A percentile compares a stretch with the other conserved stretches of the same genome.
Evolutionary conservation across 2,113 vertebrate species (phyloP).

Genomic region (Azemiops feae): DNA sequence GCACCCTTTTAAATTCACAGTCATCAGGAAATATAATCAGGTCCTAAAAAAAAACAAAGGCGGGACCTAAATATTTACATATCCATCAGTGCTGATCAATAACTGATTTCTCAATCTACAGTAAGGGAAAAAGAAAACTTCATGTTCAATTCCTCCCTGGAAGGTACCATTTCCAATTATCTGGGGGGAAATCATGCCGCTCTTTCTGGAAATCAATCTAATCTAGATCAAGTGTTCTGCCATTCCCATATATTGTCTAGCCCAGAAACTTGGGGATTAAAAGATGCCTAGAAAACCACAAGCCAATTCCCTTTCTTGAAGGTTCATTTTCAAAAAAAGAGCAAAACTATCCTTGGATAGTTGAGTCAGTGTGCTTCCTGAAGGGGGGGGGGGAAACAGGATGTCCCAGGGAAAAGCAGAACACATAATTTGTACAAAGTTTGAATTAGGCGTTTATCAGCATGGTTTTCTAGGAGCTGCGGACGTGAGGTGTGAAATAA

Average conservation of each 20-base stretch:
- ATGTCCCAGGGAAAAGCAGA: not conserved
- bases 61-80: not conserved
- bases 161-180: not conserved
- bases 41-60: slow-evolving; percentile 69
- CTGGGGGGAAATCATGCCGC: not conserved
- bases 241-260: not conserved
- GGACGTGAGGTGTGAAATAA: not conserved
- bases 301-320: not conserved
- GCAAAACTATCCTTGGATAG: not conserved
- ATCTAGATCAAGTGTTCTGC: not conserved
- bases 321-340: not conserved
- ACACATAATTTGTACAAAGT: not conserved
- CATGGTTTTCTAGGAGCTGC: not conserved
- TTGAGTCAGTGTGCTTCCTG: not conserved
- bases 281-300: not conserved
- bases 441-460: not conserved
- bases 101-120: not conserved
- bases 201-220: not conserved
- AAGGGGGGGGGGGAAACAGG: not conserved
- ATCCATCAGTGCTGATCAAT: not conserved
- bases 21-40: slow-evolving; percentile 97
- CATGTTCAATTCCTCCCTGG: not conserved
- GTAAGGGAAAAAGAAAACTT: not conserved
- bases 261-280: not conserved
- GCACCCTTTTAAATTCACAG: slow-evolving; percentile 95